Base-by-base conservation (phyloP, 2,113 vertebrate genomes). In the Coreoperca whiteheadi region DNA sequence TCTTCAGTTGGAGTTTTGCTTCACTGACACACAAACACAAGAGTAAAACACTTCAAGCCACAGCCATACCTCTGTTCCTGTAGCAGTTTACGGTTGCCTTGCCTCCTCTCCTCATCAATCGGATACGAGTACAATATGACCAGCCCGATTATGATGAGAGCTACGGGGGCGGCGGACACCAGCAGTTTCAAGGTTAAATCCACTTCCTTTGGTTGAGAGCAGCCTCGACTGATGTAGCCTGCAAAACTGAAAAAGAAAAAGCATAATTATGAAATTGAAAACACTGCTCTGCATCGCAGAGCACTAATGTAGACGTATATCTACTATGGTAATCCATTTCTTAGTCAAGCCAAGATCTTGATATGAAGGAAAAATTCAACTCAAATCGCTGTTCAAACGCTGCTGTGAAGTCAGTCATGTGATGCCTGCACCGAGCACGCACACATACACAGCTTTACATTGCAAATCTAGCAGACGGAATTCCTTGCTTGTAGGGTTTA, bases 51-150 rank as follows among this genome's bases (percentile, higher is more conserved):
- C 8, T 48, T 23, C 1, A 20, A 2, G 34, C 16, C 15, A 2
- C 18, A 14, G 48, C 0, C 93, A 93, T 88, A 97, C 98, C 97
- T 94, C 74, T 96, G 86, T n/a, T 97, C 96, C 87, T 97, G 96
- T 12, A 99, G 92, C 39, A 96, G 94, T 87, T 99, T 99, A 89
- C 96, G 97, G 92, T 99, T 99, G 48, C 96, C 94, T 76, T 89
- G 96, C 74, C 98, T 88, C 83, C 84, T 96, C 83, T 97, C 94
- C 90, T 99, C 98, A 0, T 97, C 86, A 0, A 99, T 99, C 1
- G 98, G 98, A 71, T 99, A 99, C 0, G 95, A 92, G 82, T 96
- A 96, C 87, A 99, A 96, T 0, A 99, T 97, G 11, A 94, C 8
- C 82, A 99, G 92, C 34, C 98, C 98, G 20, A 98, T 86, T 3